Base-by-base conservation (phyloP, 2,113 vertebrate genomes). In the Tragulus kanchil region DNA sequence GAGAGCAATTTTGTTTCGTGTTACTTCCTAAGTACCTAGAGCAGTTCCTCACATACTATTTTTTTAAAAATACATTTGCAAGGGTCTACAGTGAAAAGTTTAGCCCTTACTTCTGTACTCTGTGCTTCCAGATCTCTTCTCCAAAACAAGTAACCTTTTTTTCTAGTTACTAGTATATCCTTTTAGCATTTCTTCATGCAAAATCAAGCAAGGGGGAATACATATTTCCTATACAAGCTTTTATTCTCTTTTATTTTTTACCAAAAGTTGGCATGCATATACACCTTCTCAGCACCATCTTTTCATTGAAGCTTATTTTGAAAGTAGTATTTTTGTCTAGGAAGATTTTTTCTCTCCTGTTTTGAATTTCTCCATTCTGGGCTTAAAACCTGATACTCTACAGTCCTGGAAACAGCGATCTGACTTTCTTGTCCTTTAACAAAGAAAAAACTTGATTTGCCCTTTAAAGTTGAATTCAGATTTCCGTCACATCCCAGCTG, bases 401-500 rank as follows among this genome's bases (percentile, higher is more conserved):
- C 36, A 77, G 26, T 10, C 56, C 79, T 45, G 59, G 23, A 52
- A 84, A 92, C 23, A 64, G 25, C 82, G 50, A 25, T 56, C 12
- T 5, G 13, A 26, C 42, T 87, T 92, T n/a, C 19, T 81, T 73
- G 26, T 59, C 48, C 62, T 82, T 84, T 62, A 79, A 86, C 17
- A 71, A 26, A 78, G 23, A 23, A 12, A 94, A 95, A 85, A 71
- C 42, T 94, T 65, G 83, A 83, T 61, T 93, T 90, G 12, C 52
- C 73, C 6, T n/a, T 77, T 89, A 81, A 94, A 81, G 45, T 86
- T 89, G 65, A 90, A 89, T 58, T 67, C 45, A 81, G 36, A 62
- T 78, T 96, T 95, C 87, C 85, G 25, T 26, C 28, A 90, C 69
- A 84, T 3, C 83, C 67, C 50, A 73, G 85, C 7, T 5, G 6